These are phyloP conservation scores for Ips typographus DNA, from an alignment of 1,140 invertebrate genomes.

Conservation along the genomic window DNA sequence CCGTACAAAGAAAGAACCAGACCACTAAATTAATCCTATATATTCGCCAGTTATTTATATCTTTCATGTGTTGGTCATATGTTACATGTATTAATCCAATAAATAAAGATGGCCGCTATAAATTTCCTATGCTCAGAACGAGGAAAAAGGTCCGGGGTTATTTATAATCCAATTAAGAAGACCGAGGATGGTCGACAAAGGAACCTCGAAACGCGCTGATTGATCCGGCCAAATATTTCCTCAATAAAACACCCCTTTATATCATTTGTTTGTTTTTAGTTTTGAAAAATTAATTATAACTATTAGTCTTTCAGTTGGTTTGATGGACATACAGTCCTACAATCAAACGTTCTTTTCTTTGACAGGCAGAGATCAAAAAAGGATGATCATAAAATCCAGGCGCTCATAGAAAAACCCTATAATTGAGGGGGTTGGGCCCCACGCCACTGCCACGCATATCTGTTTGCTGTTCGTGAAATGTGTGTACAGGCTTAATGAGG, in stretches of 20 bases:
- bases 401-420: background rate
- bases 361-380: too few species aligned
- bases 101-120: conserved; percentile 54
- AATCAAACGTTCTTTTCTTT: too few species aligned
- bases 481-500: conserved; percentile 49
- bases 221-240: conserved; percentile 2
- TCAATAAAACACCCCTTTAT: too few species aligned
- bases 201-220: conserved; percentile 16
- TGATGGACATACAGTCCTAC: too few species aligned
- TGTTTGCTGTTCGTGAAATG: conserved; percentile 45
- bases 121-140: conserved; percentile 45
- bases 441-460: conserved; percentile 44
- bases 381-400: too few species aligned
- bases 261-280: too few species aligned
- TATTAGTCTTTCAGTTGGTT: too few species aligned
- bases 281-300: too few species aligned
- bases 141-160: conserved; percentile 44
- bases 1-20: conserved; percentile 46
- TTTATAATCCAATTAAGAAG: conserved; percentile 52
- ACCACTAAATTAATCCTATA: conserved; percentile 53
- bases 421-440: conserved; percentile 32
- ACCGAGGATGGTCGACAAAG: conserved; percentile 29
- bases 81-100: conserved; percentile 55
- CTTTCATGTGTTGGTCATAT: conserved; percentile 53
- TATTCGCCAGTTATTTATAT: conserved; percentile 53